A percentile compares a stretch with the other conserved stretches of the same genome.
phyloP scores from a whole-genome alignment of 2,797 vertebrate genomes.

The Hyperoplus lanceolatus region DNA sequence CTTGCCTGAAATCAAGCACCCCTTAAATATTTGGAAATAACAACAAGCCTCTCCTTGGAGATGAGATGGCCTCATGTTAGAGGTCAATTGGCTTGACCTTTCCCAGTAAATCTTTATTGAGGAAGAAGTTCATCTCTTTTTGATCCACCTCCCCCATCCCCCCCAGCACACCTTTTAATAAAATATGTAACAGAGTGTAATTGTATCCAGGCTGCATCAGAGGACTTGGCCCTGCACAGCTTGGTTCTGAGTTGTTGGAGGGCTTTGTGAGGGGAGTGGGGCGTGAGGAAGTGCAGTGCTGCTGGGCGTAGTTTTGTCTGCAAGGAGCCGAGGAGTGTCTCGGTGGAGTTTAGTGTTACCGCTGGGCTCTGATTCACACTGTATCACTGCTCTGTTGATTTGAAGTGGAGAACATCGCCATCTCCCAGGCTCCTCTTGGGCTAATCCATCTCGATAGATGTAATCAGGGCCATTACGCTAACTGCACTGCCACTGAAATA shows the following conservation, averaged over 20 bases:
- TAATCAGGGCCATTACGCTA: constrained; percentile 64
- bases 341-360: constrained; percentile 65
- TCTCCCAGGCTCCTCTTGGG: constrained; percentile 54
- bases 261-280: constrained; percentile 46
- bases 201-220: constrained; percentile 57
- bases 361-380: constrained; percentile 64
- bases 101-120: constrained; percentile 68
- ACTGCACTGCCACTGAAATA: constrained; percentile 60
- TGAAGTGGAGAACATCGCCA: constrained; percentile 53
- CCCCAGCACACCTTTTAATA: constrained; percentile 53
- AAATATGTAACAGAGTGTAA: constrained; percentile 69
- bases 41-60: constrained; percentile 38
- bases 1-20: constrained; percentile 48
- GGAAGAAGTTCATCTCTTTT: constrained; percentile 64
- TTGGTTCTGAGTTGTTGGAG: constrained; percentile 40
- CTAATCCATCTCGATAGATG: constrained; percentile 68
- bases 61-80: constrained; percentile 46
- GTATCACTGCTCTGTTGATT: constrained; percentile 67
- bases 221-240: constrained; percentile 49
- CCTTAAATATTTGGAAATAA: constrained; percentile 40
- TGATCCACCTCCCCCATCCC: constrained; percentile 14
- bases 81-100: constrained; percentile 59
- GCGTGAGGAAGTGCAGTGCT: constrained; percentile 42
- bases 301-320: constrained; percentile 59
- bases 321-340: constrained; percentile 49